These are phyloP conservation scores for Musca vetustissima DNA, from an alignment of 1,140 invertebrate genomes.

Conservation along the genomic window DNA sequence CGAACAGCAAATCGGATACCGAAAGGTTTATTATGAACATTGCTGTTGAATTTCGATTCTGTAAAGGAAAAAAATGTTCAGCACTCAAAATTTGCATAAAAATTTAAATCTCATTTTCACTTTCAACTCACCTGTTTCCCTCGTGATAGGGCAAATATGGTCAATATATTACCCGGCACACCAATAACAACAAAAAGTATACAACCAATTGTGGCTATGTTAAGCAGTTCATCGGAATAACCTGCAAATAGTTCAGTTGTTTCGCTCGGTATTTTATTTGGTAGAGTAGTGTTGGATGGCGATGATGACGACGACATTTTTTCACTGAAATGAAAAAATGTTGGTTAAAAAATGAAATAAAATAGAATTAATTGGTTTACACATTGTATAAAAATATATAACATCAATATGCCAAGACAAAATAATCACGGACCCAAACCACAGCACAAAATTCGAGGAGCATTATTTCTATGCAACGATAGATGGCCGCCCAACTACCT, in stretches of 20 bases:
- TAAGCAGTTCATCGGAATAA: slow-evolving; percentile 69
- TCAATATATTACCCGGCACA: slow-evolving; percentile 80
- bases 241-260: slow-evolving; percentile 65
- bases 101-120: not conserved
- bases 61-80: slow-evolving; percentile 37
- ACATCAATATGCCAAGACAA: too few relatives aligned
- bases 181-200: slow-evolving; percentile 78
- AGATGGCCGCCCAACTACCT: too few relatives aligned
- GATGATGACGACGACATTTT: too few relatives aligned
- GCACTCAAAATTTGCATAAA: not conserved
- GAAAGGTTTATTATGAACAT: slow-evolving; percentile 83
- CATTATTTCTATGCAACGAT: too few relatives aligned
- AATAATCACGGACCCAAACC: too few relatives aligned
- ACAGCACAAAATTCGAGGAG: too few relatives aligned
- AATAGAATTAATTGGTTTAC: too few relatives aligned
- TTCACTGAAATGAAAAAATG: too few relatives aligned
- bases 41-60: slow-evolving; percentile 80
- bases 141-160: slow-evolving; percentile 74
- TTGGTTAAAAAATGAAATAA: too few relatives aligned
- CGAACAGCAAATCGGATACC: slow-evolving; percentile 76
- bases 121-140: slow-evolving; percentile 69
- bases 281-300: not conserved
- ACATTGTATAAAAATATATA: too few relatives aligned
- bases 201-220: slow-evolving; percentile 74
- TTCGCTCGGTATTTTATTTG: slow-evolving; percentile 2